phyloP scores from a whole-genome alignment of 1,140 invertebrate genomes.

The Leptinotarsa undecemlineata region DNA sequence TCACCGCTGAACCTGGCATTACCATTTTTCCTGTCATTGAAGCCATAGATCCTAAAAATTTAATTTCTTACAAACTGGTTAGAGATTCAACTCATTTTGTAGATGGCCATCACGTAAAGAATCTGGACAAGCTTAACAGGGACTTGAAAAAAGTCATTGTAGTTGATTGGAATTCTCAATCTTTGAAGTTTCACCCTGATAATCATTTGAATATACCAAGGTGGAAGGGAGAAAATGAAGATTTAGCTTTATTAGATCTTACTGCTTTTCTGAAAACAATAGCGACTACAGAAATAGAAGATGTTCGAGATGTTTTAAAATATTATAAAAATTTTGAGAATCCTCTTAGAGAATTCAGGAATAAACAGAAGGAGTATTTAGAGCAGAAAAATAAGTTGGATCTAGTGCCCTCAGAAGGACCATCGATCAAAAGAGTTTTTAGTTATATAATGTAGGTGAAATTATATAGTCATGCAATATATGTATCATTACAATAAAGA shows the following conservation, averaged over 20 bases:
- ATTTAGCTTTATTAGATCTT: constrained; percentile 85
- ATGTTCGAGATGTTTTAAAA: constrained; percentile 89
- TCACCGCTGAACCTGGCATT: constrained; percentile 88
- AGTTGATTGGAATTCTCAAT: constrained; percentile 90
- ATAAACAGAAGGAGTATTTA: constrained; percentile 73
- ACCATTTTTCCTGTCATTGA: constrained; percentile 90
- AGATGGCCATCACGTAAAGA: constrained; percentile 95
- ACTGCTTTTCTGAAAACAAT: constrained; percentile 90
- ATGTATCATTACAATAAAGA: too few species aligned
- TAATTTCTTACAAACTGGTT: constrained; percentile 90
- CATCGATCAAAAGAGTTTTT: constrained; percentile 32
- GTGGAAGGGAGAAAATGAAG: constrained; percentile 93
- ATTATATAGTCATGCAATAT: too few species aligned
- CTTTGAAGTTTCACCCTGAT: constrained; percentile 84
- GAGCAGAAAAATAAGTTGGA: constrained; percentile 27
- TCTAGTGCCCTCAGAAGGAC: constrained; percentile 21
- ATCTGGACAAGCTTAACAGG: constrained; percentile 90
- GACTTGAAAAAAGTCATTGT: constrained; percentile 96
- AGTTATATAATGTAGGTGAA: constrained; percentile 15
- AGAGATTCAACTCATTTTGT: constrained; percentile 95
- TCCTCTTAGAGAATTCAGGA: constrained; percentile 87
- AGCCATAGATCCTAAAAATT: constrained; percentile 84
- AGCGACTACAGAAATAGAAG: constrained; percentile 83
- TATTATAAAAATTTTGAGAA: constrained; percentile 95
- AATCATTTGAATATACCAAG: constrained; percentile 87